A percentile compares a stretch with the other conserved stretches of the same genome.
Conservation (phyloP, 2,797 vertebrate species). For the Cuniculus paca region DNA sequence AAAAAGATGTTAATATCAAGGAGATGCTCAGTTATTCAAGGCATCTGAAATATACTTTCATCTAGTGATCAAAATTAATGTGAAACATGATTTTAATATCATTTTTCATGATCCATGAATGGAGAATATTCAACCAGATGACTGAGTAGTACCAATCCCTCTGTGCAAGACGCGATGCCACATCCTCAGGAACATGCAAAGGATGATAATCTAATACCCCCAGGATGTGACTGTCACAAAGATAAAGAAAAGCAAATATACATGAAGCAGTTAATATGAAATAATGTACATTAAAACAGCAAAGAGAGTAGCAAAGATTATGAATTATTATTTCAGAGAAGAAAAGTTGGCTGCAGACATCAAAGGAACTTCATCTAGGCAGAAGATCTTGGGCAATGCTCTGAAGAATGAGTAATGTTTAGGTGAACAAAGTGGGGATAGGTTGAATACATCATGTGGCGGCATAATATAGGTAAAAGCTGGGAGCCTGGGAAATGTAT, state of each 20-base stretch:
- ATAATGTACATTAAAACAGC: background rate
- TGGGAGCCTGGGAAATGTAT: background rate
- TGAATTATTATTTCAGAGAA: background rate
- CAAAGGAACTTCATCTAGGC: background rate
- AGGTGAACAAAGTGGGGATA: background rate
- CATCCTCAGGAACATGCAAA: background rate
- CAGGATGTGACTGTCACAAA: background rate
- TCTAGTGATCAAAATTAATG: conserved; percentile 55
- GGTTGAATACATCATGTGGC: background rate
- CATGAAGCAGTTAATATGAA: conserved; percentile 5
- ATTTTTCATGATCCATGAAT: background rate
- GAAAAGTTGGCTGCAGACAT: background rate
- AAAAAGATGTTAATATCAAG: conserved; percentile 38
- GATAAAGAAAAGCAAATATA: background rate
- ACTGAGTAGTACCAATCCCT: background rate
- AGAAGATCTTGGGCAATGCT: background rate
- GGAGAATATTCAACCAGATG: background rate
- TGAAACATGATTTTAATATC: conserved; percentile 6
- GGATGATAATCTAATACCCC: background rate
- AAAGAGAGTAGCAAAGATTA: background rate
- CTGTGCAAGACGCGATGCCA: background rate
- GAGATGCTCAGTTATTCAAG: background rate
- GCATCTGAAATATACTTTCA: conserved; percentile 10
- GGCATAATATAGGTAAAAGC: background rate
- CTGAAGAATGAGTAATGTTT: background rate